Conservation (phyloP, 2,113 vertebrate species). For the Cynopterus brachyotis region DNA sequence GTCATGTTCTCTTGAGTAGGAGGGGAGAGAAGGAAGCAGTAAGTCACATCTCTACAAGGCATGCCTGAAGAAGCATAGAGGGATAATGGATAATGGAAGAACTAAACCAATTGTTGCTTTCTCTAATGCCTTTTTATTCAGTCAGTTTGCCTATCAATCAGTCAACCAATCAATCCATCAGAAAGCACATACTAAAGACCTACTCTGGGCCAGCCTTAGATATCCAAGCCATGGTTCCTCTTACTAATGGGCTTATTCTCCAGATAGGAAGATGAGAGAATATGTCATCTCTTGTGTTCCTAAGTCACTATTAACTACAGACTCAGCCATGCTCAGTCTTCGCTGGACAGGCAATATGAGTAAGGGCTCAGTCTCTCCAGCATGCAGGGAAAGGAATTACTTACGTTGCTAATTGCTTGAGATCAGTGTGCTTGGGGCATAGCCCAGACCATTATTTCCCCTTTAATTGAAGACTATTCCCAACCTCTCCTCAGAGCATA, state of each 20-base stretch:
- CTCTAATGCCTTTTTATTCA: slow-evolving; percentile 41
- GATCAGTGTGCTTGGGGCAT: not conserved
- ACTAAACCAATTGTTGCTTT: slow-evolving; percentile 29
- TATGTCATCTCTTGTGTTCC: not conserved
- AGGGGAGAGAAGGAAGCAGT: slow-evolving; percentile 9
- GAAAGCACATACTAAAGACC: not conserved
- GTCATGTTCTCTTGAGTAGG: slow-evolving; percentile 29
- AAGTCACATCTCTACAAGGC: slow-evolving; percentile 53
- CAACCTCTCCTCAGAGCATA: not conserved
- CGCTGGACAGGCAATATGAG: not conserved
- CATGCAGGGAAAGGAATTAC: not conserved
- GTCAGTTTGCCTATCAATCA: not conserved
- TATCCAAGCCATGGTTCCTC: not conserved
- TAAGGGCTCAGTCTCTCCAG: not conserved
- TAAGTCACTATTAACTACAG: not conserved
- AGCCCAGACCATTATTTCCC: not conserved
- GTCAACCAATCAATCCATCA: not conserved
- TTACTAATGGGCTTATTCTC: not conserved
- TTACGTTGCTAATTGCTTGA: not conserved
- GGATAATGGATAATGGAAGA: slow-evolving; percentile 49
- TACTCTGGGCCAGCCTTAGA: not conserved
- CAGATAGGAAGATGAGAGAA: not conserved
- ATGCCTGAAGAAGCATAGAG: not conserved
- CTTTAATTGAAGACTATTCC: not conserved
- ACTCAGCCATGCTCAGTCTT: not conserved